These are phyloP conservation scores for Ctenopoma kingsleyae DNA, from an alignment of 2,797 vertebrate genomes.

Conservation along the genomic window DNA sequence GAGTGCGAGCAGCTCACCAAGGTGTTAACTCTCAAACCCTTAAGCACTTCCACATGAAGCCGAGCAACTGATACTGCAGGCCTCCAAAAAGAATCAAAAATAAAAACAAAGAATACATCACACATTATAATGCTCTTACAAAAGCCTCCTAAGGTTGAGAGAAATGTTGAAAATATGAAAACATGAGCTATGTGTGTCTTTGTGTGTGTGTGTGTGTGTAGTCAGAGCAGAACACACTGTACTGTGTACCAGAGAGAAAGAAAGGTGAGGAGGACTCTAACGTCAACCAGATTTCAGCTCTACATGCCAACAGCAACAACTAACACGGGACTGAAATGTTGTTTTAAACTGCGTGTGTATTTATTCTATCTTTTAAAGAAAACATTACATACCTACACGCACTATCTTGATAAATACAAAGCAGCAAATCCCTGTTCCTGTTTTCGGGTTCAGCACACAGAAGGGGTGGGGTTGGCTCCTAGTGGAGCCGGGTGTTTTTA, in stretches of 20 bases:
- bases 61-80: constrained; percentile 83
- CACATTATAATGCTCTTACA: constrained; percentile 85
- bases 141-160: constrained; percentile 38
- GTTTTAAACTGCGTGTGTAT: constrained; percentile 84
- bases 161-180: constrained; percentile 41
- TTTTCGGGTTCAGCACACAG: constrained; percentile 56
- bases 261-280: constrained; percentile 81
- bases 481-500: constrained; percentile 51
- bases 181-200: constrained; percentile 10
- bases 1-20: constrained; percentile 92
- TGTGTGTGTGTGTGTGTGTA: constrained; percentile 53
- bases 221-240: constrained; percentile 81
- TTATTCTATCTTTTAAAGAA: constrained; percentile 85
- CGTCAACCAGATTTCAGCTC: constrained; percentile 80
- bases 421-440: constrained; percentile 68
- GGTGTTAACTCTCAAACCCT: constrained; percentile 99
- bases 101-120: constrained; percentile 88
- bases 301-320: constrained; percentile 84
- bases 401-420: constrained; percentile 82
- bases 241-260: constrained; percentile 48
- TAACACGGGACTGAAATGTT: constrained; percentile 78
- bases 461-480: constrained; percentile 53
- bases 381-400: constrained; percentile 83
- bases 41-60: constrained; percentile 99
- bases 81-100: constrained; percentile 84